Percentiles rank a stretch among this genome's conserved stretches.
These are phyloP conservation scores for Labroides dimidiatus DNA, from an alignment of 2,797 vertebrate species.

Conservation along the genomic window DNA sequence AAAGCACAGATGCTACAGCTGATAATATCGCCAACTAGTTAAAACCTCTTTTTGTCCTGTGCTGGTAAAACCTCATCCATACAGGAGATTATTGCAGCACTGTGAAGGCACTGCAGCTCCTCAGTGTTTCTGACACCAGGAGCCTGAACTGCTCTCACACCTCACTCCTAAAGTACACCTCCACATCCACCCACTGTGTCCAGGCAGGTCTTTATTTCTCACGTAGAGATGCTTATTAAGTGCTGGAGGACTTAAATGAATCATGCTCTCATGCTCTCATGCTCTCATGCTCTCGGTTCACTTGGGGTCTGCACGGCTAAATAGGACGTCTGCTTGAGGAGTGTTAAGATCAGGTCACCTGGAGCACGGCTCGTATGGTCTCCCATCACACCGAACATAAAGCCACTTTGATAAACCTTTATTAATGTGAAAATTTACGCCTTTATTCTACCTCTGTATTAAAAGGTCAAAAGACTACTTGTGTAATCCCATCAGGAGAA, in stretches of 20 bases:
- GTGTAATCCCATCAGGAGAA: too few relatives aligned
- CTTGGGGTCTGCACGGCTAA: neutral
- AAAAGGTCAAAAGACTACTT: too few relatives aligned
- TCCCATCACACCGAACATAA: neutral
- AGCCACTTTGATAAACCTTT: neutral
- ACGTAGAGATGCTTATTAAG: constrained; percentile 1
- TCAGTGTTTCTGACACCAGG: constrained; percentile 12
- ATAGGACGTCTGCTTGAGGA: neutral
- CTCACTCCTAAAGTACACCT: constrained; percentile 10
- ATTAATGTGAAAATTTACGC: neutral
- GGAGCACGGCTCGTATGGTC: neutral
- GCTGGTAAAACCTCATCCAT: neutral
- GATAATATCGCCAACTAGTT: constrained; percentile 62
- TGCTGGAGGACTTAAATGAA: constrained; percentile 2
- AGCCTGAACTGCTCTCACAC: constrained; percentile 7
- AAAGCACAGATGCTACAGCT: constrained; percentile 63
- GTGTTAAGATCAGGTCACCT: neutral
- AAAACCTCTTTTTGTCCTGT: constrained; percentile 28
- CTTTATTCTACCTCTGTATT: neutral
- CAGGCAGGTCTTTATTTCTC: neutral
- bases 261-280: neutral
- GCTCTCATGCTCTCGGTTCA: constrained; percentile 1
- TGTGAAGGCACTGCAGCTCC: neutral
- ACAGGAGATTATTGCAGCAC: neutral
- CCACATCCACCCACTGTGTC: constrained; percentile 1